phyloP scores from a whole-genome alignment of 1,140 invertebrate species.

The Oncopodura yosiiana region DNA sequence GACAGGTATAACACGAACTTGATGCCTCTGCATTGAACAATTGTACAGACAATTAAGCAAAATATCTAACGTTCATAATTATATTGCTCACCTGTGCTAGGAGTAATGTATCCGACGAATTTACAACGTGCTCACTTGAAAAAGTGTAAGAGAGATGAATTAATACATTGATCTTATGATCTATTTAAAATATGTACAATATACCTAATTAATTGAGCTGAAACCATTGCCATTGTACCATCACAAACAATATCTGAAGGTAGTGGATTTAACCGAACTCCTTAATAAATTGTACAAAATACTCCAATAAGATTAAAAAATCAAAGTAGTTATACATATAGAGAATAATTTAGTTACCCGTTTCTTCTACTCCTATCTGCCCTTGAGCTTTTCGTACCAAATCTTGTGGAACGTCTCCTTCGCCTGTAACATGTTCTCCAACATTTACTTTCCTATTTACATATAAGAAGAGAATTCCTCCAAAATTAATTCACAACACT shows the following conservation, averaged over 20 bases:
- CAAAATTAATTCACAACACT: slow-evolving; percentile 7
- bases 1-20: slow-evolving; percentile 46
- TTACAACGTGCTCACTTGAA: too few relatives aligned
- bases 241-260: slow-evolving; percentile 43
- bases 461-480: not conserved
- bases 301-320: too few relatives aligned
- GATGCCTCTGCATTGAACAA: slow-evolving; percentile 42
- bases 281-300: too few relatives aligned
- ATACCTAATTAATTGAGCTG: slow-evolving; percentile 43
- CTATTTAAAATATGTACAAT: too few relatives aligned
- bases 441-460: slow-evolving; percentile 40
- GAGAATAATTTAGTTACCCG: too few relatives aligned
- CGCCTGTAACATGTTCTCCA: slow-evolving; percentile 44
- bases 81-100: slow-evolving; percentile 46
- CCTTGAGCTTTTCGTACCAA: slow-evolving; percentile 45
- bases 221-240: slow-evolving; percentile 46
- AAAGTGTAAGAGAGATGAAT: too few relatives aligned
- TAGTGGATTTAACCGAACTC: slow-evolving; percentile 26
- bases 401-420: slow-evolving; percentile 44
- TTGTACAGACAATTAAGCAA: not conserved
- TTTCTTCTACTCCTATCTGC: slow-evolving; percentile 47
- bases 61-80: too few relatives aligned
- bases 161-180: too few relatives aligned
- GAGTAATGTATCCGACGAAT: too few relatives aligned
- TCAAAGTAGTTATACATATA: too few relatives aligned